Conservation (phyloP, 2,888 invertebrate species). For the Acleris laterana region DNA sequence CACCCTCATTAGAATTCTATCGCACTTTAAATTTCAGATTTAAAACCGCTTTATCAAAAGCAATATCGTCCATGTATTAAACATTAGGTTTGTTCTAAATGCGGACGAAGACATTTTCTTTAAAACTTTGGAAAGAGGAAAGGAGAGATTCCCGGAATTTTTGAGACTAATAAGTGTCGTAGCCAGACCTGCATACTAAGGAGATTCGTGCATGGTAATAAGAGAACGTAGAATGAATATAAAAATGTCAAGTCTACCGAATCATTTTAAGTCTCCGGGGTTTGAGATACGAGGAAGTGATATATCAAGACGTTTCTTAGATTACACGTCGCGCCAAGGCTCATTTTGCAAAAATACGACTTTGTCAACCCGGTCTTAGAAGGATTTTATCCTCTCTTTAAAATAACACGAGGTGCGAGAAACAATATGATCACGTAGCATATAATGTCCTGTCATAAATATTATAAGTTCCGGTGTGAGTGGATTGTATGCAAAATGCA, state of each 20-base stretch:
- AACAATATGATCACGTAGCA: conserved; percentile 27
- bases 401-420: conserved; percentile 2
- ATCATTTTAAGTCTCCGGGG: conserved; percentile 64
- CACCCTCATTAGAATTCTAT: conserved; percentile 80
- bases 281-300: conserved; percentile 30
- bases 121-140: conserved; percentile 62
- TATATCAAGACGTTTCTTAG: conserved; percentile 31
- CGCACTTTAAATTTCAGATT: conserved; percentile 82
- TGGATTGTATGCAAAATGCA: conserved; percentile 13
- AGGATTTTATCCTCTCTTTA: conserved; percentile 1
- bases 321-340: conserved; percentile 28
- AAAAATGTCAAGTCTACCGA: conserved; percentile 68
- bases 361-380: neutral
- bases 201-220: conserved; percentile 75
- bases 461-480: conserved; percentile 15
- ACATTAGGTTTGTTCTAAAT: conserved; percentile 79
- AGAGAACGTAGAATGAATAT: conserved; percentile 74
- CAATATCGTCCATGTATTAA: conserved; percentile 81
- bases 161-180: conserved; percentile 82
- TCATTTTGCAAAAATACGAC: conserved; percentile 28
- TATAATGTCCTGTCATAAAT: conserved; percentile 15
- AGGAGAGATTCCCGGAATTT: conserved; percentile 73
- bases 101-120: conserved; percentile 67
- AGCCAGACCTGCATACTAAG: conserved; percentile 77
- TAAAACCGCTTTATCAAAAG: conserved; percentile 82